Evolutionary conservation across 2,113 vertebrate species (phyloP).

Genomic region (Onychostruthus taczanowskii): DNA sequence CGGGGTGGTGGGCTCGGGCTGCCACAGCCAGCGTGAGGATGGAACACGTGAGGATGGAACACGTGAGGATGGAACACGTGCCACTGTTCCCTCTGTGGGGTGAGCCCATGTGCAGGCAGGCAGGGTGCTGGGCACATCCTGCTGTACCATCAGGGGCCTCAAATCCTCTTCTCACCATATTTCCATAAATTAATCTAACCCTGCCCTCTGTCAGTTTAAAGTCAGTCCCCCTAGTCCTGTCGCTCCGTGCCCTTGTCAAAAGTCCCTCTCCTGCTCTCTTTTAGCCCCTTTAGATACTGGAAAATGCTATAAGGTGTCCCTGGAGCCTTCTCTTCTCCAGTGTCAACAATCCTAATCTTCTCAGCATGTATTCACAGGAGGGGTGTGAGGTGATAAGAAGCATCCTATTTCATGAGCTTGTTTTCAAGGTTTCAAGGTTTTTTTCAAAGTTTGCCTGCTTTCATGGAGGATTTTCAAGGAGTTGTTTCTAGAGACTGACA

Average conservation of each 20-base stretch:
- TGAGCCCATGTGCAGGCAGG: not conserved
- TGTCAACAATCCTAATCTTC: not conserved
- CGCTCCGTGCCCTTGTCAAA: fast-evolving
- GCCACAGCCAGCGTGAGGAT: fast-evolving
- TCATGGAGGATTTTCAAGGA: not conserved
- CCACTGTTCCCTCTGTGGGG: not conserved
- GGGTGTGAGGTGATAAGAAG: not conserved
- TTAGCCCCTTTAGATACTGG: not conserved
- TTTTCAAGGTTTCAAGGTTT: not conserved
- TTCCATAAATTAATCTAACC: not conserved
- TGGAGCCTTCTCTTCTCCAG: not conserved
- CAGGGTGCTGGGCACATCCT: not conserved
- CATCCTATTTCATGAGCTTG: not conserved
- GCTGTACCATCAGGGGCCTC: not conserved
- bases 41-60: too few relatives aligned
- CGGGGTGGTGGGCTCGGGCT: not conserved
- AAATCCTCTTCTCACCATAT: not conserved
- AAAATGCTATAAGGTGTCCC: not conserved
- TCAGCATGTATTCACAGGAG: not conserved
- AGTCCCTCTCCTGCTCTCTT: not conserved
- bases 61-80: too few relatives aligned
- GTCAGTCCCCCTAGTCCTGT: not conserved
- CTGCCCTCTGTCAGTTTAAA: not conserved
- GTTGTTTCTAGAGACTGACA: not conserved
- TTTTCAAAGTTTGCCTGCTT: not conserved